Conservation (phyloP, 2,888 invertebrate genomes). For the Listrodromus nycthemerus region DNA sequence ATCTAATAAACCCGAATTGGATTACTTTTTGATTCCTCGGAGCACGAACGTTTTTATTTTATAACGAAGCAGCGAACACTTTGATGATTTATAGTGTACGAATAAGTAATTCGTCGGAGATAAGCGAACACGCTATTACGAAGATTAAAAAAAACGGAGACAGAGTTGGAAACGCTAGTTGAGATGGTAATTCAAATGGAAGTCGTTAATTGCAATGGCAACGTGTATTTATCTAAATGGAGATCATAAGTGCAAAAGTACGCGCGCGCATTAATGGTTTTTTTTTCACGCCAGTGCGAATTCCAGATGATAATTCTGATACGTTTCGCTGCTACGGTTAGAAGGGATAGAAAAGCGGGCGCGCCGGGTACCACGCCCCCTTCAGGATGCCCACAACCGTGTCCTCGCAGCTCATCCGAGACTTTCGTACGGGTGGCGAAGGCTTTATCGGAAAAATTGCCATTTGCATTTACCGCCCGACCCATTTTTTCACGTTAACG, state of each 20-base stretch:
- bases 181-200: constrained; percentile 69
- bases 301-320: constrained; percentile 69
- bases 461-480: constrained; percentile 59
- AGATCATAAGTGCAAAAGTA: constrained; percentile 69
- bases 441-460: constrained; percentile 57
- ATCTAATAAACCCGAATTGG: background rate
- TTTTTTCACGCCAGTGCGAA: constrained; percentile 63
- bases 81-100: constrained; percentile 47
- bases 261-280: constrained; percentile 64
- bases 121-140: constrained; percentile 54
- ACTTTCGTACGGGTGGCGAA: constrained; percentile 6
- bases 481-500: constrained; percentile 41
- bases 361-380: background rate
- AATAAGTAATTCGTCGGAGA: constrained; percentile 42
- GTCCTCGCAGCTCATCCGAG: constrained; percentile 30
- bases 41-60: background rate
- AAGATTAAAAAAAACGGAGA: constrained; percentile 4
- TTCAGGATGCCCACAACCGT: constrained; percentile 48
- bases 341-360: constrained; percentile 41
- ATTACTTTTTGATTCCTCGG: background rate
- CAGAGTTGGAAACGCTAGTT: constrained; percentile 34
- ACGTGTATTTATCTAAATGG: constrained; percentile 69
- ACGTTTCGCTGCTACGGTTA: constrained; percentile 54
- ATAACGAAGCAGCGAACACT: constrained; percentile 23
- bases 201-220: constrained; percentile 70